Percentiles rank a stretch among this genome's conserved stretches.
Evolutionary conservation across 2,888 invertebrate species (phyloP).

Genomic region (Parnassius glacialis): DNA sequence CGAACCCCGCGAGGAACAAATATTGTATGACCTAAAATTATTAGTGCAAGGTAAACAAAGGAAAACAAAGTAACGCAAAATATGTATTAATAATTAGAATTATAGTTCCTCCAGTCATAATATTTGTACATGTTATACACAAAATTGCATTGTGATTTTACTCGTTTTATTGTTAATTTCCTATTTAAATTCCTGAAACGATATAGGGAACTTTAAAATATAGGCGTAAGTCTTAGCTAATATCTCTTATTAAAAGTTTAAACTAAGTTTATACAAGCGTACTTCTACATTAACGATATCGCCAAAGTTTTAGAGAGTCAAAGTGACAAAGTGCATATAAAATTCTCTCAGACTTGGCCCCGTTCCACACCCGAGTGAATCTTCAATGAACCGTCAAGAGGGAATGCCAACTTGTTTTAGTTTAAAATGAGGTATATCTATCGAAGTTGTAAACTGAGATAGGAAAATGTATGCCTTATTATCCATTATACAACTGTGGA

Average conservation of each 20-base stretch:
- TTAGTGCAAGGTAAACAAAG: too few species aligned
- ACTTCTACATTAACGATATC: constrained; percentile 18
- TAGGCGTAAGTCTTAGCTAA: not conserved
- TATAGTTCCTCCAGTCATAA: too few species aligned
- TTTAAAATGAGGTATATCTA: constrained; percentile 11
- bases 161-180: too few species aligned
- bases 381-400: constrained; percentile 46
- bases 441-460: constrained; percentile 18
- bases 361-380: constrained; percentile 54
- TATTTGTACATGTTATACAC: too few species aligned
- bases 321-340: constrained; percentile 35
- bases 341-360: constrained; percentile 47
- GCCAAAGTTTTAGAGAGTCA: constrained; percentile 13
- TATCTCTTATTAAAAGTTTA: constrained; percentile 6
- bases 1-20: too few species aligned
- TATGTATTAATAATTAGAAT: too few species aligned
- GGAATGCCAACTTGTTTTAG: constrained; percentile 20
- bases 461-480: constrained; percentile 2
- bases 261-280: constrained; percentile 3
- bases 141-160: too few species aligned
- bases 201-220: not conserved
- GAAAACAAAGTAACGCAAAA: too few species aligned
- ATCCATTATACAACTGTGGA: too few species aligned
- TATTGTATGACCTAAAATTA: too few species aligned
- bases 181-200: too few species aligned